Evolutionary conservation across 2,113 vertebrate genomes (phyloP).

Genomic region (Ictalurus furcatus): DNA sequence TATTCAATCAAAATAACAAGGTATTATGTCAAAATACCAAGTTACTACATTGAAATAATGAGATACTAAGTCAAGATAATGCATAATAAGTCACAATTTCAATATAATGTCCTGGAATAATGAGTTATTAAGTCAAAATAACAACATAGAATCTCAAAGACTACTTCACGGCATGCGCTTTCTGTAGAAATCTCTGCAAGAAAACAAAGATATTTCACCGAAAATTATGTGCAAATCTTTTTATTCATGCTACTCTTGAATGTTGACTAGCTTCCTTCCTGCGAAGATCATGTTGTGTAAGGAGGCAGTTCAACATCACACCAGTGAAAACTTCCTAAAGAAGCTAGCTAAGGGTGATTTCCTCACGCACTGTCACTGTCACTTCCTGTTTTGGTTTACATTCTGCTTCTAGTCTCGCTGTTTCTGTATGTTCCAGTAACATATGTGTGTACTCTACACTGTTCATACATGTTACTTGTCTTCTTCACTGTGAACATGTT

Average conservation of each 20-base stretch:
- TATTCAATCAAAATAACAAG: not conserved
- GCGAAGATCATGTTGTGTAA: not conserved
- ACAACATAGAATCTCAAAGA: not conserved
- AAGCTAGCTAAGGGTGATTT: not conserved
- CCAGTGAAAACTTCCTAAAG: not conserved
- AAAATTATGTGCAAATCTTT: not conserved
- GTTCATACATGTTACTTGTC: not conserved
- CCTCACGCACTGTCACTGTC: not conserved
- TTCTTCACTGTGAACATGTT: constrained; percentile 62
- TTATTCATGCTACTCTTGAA: not conserved
- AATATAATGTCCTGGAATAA: not conserved
- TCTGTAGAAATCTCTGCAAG: too few relatives aligned
- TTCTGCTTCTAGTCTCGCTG: not conserved
- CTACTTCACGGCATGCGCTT: too few relatives aligned
- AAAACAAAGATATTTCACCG: too few relatives aligned
- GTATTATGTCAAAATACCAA: not conserved
- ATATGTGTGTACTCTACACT: not conserved
- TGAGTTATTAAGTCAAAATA: not conserved
- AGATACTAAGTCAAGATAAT: not conserved
- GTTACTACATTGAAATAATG: not conserved
- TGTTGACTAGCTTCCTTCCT: not conserved
- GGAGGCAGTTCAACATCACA: too few relatives aligned
- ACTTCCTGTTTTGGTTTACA: not conserved
- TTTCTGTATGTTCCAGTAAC: not conserved
- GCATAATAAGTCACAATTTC: not conserved